Evolutionary conservation across 2,797 vertebrate species (phyloP).

Genomic region (Chiloscyllium punctatum): DNA sequence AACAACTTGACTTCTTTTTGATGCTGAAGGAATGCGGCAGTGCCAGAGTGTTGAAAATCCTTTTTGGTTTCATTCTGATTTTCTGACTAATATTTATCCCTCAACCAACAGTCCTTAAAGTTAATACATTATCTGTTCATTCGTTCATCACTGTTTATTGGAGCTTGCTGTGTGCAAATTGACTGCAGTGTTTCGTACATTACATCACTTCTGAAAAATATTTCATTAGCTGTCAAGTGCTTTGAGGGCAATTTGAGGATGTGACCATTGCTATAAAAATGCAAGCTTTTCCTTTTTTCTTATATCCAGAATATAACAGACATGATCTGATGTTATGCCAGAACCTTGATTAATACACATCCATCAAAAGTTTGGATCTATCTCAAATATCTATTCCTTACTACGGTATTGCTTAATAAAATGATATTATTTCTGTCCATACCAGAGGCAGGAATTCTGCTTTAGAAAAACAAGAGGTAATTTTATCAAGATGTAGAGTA

Average conservation of each 20-base stretch:
- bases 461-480: neutral
- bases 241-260: neutral
- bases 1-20: neutral
- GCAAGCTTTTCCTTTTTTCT: neutral
- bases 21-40: neutral
- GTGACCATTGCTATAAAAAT: neutral
- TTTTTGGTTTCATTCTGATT: neutral
- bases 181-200: neutral
- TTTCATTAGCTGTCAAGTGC: neutral
- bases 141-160: neutral
- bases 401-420: neutral
- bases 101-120: neutral
- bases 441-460: neutral
- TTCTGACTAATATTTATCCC: neutral
- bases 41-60: neutral
- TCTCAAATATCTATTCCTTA: neutral
- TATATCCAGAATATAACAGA: neutral
- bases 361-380: no score
- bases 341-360: neutral
- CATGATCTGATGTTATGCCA: neutral
- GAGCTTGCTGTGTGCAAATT: neutral
- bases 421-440: neutral
- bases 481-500: no score
- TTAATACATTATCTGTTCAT: neutral
- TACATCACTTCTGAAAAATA: neutral